Conservation (phyloP, 2,888 invertebrate genomes). For the Nemapogon koenigi region DNA sequence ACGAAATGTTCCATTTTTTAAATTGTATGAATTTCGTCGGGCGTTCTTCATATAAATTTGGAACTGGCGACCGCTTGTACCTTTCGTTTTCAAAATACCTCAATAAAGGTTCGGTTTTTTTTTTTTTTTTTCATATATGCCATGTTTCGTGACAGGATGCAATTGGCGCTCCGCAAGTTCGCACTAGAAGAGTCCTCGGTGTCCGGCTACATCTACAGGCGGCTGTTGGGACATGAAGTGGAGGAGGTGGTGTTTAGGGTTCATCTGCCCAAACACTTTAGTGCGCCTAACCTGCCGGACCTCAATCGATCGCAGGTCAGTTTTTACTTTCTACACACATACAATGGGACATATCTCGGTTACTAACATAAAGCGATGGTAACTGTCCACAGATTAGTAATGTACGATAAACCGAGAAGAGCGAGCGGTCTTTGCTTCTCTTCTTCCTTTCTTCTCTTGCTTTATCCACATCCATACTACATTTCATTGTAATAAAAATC, state of each 20-base stretch:
- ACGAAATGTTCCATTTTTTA: no score
- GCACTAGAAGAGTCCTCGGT: constrained; percentile 96
- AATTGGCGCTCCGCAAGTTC: constrained; percentile 91
- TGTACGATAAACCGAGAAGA: no score
- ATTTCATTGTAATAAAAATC: no score
- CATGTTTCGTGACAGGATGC: constrained; percentile 76
- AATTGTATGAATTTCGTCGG: no score
- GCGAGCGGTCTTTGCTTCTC: background rate
- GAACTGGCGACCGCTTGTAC: no score
- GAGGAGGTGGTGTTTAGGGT: constrained; percentile 93
- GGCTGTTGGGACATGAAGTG: constrained; percentile 91
- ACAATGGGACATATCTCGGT: no score
- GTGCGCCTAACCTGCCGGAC: constrained; percentile 96
- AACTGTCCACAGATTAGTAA: no score
- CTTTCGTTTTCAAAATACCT: no score
- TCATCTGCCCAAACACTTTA: constrained; percentile 94
- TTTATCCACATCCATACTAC: no score
- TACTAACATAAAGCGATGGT: no score
- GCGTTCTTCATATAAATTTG: no score
- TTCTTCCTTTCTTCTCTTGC: background rate
- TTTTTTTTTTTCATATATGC: constrained; percentile 2
- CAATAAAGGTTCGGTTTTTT: background rate
- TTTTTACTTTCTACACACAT: no score
- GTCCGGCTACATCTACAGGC: constrained; percentile 97
- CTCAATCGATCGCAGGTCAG: constrained; percentile 91